Conservation (phyloP, 2,797 vertebrate species). For the Sarcoramphus papa region DNA sequence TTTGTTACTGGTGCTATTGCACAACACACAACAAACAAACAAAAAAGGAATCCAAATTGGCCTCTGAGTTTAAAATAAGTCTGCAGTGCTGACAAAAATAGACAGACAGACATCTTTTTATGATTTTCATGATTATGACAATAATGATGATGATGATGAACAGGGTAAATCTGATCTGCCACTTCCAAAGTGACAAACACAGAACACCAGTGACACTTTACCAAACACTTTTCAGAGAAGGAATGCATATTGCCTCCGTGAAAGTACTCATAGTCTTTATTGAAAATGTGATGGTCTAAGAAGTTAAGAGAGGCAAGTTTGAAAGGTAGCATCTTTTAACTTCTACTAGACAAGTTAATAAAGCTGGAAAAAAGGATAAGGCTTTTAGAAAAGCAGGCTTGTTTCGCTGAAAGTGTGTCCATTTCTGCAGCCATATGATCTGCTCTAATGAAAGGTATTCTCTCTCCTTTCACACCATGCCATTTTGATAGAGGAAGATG, state of each 20-base stretch:
- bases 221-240: not conserved
- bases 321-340: not conserved
- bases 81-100: not conserved
- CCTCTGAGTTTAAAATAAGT: not conserved
- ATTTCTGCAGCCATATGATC: not conserved
- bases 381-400: not conserved
- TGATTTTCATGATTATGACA: not conserved
- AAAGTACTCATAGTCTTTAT: not conserved
- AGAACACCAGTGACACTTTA: not conserved
- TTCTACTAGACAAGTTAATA: constrained; percentile 14
- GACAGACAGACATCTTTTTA: not conserved
- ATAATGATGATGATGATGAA: not conserved
- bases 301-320: not conserved
- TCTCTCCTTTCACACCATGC: not conserved
- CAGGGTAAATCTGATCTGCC: not conserved
- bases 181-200: not conserved
- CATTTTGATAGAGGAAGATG: not conserved
- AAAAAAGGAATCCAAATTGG: not conserved
- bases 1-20: not conserved
- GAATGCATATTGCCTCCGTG: not conserved
- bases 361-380: not conserved
- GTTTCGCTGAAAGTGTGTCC: not conserved
- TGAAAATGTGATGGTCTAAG: not conserved
- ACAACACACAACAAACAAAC: not conserved
- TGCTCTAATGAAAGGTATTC: not conserved